A percentile compares a stretch with the other conserved stretches of the same genome.
phyloP scores from a whole-genome alignment of 2,797 vertebrate genomes.

The Macrochelys suwanniensis region DNA sequence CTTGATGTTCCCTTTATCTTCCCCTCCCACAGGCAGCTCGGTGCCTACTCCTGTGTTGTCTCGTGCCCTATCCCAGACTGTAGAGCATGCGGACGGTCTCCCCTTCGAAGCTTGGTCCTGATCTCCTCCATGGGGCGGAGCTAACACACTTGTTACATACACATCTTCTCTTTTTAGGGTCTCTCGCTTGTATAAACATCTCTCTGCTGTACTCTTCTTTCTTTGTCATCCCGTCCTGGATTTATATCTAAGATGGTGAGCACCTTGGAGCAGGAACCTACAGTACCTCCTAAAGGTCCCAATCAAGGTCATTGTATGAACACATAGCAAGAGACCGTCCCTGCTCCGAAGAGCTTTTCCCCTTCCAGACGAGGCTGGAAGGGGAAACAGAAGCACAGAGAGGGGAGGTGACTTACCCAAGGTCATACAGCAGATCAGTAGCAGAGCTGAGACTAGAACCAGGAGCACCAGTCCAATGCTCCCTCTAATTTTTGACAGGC shows the following conservation, averaged over 20 bases:
- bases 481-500: too few relatives aligned
- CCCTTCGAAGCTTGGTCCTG: neutral
- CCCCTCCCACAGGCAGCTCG: neutral
- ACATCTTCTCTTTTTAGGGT: neutral
- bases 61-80: neutral
- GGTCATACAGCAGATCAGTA: neutral
- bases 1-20: neutral
- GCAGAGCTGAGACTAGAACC: neutral
- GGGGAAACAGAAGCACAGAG: neutral
- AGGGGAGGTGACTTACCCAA: neutral
- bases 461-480: too few relatives aligned
- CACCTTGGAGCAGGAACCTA: neutral
- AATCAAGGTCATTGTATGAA: neutral
- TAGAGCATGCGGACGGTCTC: neutral
- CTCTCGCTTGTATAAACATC: neutral
- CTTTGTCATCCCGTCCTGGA: neutral
- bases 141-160: neutral
- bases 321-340: neutral
- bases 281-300: neutral
- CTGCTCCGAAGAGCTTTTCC: too few relatives aligned
- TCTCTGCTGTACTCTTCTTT: neutral
- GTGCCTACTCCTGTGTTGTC: fast-evolving
- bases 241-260: neutral
- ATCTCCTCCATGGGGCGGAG: neutral
- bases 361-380: neutral